Conservation (phyloP, 2,888 invertebrate genomes). For the Sussaba pulchella region DNA sequence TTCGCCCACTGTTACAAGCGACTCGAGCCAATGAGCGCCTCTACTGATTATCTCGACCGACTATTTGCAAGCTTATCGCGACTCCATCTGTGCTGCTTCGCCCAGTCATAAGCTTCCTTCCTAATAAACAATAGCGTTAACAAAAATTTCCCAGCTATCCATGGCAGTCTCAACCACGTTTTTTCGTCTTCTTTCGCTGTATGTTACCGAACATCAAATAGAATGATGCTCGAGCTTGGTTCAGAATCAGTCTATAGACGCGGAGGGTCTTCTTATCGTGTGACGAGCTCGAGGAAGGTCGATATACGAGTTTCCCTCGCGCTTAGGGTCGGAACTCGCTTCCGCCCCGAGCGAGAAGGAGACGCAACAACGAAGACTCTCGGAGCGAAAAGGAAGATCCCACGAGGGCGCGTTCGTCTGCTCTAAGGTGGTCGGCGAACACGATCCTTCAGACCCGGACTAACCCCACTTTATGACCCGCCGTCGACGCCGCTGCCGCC, state of each 20-base stretch:
- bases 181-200: background rate
- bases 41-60: conserved; percentile 20
- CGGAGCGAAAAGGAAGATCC: conserved; percentile 44
- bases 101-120: background rate
- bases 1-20: conserved; percentile 21
- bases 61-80: conserved; percentile 12
- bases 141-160: too few species aligned
- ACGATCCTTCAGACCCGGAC: conserved; percentile 81
- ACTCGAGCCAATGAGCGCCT: background rate
- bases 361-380: conserved; percentile 17
- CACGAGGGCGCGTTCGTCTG: conserved; percentile 68
- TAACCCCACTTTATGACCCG: conserved; percentile 82
- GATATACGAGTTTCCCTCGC: background rate
- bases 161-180: too few species aligned
- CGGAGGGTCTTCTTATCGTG: conserved; percentile 2
- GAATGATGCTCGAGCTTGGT: background rate
- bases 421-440: conserved; percentile 79
- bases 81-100: background rate
- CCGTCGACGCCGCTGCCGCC: conserved; percentile 68
- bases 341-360: background rate
- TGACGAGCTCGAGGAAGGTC: conserved; percentile 9
- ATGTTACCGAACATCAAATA: background rate
- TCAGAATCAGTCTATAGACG: background rate
- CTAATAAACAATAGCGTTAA: background rate
- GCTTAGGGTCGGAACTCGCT: background rate